These are phyloP conservation scores for Merodon equestris DNA, from an alignment of 2,888 invertebrate species.

Conservation along the genomic window DNA sequence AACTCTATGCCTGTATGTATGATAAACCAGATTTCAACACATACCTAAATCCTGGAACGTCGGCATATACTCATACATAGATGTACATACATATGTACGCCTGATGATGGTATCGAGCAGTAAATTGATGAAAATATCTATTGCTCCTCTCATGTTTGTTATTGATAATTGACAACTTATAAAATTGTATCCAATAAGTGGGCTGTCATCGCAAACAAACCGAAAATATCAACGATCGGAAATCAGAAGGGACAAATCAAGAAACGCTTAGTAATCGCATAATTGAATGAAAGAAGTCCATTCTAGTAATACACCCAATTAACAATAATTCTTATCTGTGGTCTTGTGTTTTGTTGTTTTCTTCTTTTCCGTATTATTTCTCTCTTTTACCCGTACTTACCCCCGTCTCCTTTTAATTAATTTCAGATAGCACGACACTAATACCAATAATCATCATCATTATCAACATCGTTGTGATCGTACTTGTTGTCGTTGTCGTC, in stretches of 20 bases:
- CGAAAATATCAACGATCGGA: not conserved
- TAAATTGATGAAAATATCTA: no score
- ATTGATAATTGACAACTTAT: not conserved
- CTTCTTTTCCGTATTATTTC: slow-evolving; percentile 15
- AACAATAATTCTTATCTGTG: slow-evolving; percentile 64
- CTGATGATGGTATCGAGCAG: no score
- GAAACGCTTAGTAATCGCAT: slow-evolving; percentile 60
- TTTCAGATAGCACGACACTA: slow-evolving; percentile 66
- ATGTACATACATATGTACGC: no score
- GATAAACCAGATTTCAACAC: no score
- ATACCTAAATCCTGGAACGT: no score
- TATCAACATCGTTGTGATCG: slow-evolving; percentile 53
- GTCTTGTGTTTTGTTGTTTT: not conserved
- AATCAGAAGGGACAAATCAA: slow-evolving; percentile 23
- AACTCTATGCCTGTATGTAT: no score
- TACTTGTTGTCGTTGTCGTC: slow-evolving; percentile 15
- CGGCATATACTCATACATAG: no score
- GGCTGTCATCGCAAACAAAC: not conserved
- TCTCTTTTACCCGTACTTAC: slow-evolving; percentile 11
- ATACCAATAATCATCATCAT: slow-evolving; percentile 66
- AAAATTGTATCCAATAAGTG: not conserved
- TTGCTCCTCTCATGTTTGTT: no score
- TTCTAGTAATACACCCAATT: slow-evolving; percentile 64
- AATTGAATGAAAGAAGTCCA: slow-evolving; percentile 52
- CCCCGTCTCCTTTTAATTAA: slow-evolving; percentile 53